These are phyloP conservation scores for Colletes gigas DNA, from an alignment of 1,140 invertebrate genomes.

Conservation along the genomic window DNA sequence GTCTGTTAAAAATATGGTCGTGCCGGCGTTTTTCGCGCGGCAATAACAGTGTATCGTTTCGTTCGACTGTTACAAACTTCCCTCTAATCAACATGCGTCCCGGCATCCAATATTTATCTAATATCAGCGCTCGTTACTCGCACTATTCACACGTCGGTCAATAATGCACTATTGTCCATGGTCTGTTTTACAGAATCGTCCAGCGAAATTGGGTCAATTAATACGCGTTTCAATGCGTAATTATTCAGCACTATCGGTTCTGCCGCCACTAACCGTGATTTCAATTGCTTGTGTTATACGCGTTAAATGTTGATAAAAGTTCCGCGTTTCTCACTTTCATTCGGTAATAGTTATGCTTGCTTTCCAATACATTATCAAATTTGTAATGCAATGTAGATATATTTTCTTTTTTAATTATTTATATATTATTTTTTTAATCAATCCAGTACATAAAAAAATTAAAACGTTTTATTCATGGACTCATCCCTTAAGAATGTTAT, in stretches of 20 bases:
- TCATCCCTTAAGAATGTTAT: too few species aligned
- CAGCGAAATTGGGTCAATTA: constrained; percentile 20
- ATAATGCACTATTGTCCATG: constrained; percentile 6
- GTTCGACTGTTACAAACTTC: not conserved
- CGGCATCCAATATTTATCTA: not conserved
- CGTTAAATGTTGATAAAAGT: too few species aligned
- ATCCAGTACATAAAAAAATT: too few species aligned
- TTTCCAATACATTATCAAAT: too few species aligned
- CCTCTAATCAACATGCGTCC: not conserved
- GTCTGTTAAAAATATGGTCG: not conserved
- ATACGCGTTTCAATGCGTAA: constrained; percentile 19
- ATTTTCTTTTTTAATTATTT: too few species aligned
- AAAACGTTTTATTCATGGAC: too few species aligned
- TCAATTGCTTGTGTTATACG: not conserved
- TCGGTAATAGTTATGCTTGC: too few species aligned
- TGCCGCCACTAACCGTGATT: constrained; percentile 5
- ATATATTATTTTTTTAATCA: too few species aligned
- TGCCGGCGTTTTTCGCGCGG: not conserved
- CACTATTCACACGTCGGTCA: not conserved
- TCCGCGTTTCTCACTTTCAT: too few species aligned
- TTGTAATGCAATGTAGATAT: too few species aligned
- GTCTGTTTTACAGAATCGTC: constrained; percentile 2
- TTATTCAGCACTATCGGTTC: constrained; percentile 6
- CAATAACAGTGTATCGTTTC: constrained; percentile 22
- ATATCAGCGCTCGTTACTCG: not conserved